A percentile compares a stretch with the other conserved stretches of the same genome.
phyloP scores from a whole-genome alignment of 2,888 invertebrate genomes.

The Yponomeuta sedellus region DNA sequence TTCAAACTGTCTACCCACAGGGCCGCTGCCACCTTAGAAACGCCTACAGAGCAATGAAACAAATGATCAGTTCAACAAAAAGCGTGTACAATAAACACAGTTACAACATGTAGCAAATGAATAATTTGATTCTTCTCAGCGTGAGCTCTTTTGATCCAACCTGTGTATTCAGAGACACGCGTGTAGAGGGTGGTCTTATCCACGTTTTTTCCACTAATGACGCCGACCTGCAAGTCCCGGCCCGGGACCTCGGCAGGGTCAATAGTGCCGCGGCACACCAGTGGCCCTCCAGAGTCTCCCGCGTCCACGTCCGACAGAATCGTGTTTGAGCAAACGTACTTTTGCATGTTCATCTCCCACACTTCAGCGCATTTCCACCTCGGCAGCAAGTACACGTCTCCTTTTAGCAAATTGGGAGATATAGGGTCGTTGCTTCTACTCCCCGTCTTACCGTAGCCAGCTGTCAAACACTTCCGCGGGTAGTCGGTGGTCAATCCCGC shows the following conservation, averaged over 20 bases:
- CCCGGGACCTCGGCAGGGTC: conserved; percentile 31
- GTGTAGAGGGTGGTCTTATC: conserved; percentile 43
- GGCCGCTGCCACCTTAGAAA: neutral
- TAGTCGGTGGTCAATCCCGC: conserved; percentile 35
- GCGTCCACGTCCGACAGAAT: conserved; percentile 34
- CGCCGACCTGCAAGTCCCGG: conserved; percentile 41
- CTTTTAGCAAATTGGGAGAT: conserved; percentile 35
- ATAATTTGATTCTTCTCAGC: neutral
- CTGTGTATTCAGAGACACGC: conserved; percentile 31
- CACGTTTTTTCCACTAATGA: conserved; percentile 54
- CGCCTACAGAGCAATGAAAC: neutral
- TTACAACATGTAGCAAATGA: neutral
- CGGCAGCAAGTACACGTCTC: conserved; percentile 35
- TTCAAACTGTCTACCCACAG: neutral
- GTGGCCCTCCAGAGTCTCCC: conserved; percentile 58
- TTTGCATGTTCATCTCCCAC: conserved; percentile 51
- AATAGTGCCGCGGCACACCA: conserved; percentile 37
- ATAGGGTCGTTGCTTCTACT: conserved; percentile 21
- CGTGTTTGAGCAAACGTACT: conserved; percentile 40
- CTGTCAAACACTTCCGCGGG: conserved; percentile 31
- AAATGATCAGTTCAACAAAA: neutral
- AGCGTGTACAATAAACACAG: neutral
- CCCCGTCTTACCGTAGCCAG: conserved; percentile 42
- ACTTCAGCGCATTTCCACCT: conserved; percentile 34
- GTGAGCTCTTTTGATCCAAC: conserved; percentile 34